Base-by-base conservation (phyloP, 2,888 invertebrate genomes). In the Raillietiella orientalis region DNA sequence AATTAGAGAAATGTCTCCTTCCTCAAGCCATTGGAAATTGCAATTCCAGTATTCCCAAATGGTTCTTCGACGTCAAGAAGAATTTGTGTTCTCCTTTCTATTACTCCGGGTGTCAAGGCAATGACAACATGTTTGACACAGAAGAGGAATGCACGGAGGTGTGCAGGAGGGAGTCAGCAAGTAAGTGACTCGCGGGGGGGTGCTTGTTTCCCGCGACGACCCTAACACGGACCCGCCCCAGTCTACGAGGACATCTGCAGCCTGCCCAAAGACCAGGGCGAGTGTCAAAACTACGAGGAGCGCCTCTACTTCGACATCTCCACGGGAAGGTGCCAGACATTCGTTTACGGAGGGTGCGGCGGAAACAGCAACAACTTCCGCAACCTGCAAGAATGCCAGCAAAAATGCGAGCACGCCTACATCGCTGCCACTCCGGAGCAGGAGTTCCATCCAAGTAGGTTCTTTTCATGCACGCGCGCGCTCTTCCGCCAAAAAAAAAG, bases 41-140 rank as follows among this genome's bases (percentile, higher is more conserved):
- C 53, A 53, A 56, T 27, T 64, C 63, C 40, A 62, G 60, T 38
- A 52, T 61, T 33, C 61, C 75, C 30, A 58, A 60, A 37, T 90
- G 82, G 82, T 65, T 66, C 47, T 84, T 70, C 55, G 71, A 72
- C 45, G 56, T 58, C 34, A 52, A 58, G 24, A 69, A 74, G 47
- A 66, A 70, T 49, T 58, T 69, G 35, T 90, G 87, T 56, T 56
- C 71, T 52, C 75, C 75, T 26, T 87, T 84, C 59, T 72, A 75
- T 58, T 84, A 69, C 52, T 63, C 66, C 35, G 84, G 84, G 35
- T 87, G 82, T 50, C 66, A 62, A 34, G 82, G 77, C 36, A 84
- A 84, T 50, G 59, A 52, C 39, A 87, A 87, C 53, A 66, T 62
- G 46, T 87, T 74, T 54, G 53, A 53, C 33, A 59, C 60, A 40